These are phyloP conservation scores for Pipistrellus pipistrellus DNA, from an alignment of 2,797 vertebrate species.

Conservation along the genomic window DNA sequence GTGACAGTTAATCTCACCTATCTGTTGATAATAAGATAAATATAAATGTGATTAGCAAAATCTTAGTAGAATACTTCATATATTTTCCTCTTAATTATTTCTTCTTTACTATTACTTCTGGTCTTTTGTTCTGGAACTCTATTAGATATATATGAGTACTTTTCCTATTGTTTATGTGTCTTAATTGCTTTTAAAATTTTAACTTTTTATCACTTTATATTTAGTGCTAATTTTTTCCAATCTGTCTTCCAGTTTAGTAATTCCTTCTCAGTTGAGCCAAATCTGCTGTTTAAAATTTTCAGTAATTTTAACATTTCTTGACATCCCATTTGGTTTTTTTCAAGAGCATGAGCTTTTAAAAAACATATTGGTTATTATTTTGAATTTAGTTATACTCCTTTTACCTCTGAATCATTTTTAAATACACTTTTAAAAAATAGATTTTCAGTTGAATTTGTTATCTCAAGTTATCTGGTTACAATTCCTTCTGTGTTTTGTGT, in stretches of 20 bases:
- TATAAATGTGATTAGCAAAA: constrained; percentile 43
- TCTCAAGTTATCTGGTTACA: not conserved
- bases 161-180: not conserved
- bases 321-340: not conserved
- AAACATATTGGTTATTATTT: constrained; percentile 40
- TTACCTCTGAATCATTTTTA: constrained; percentile 32
- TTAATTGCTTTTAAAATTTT: constrained; percentile 38
- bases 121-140: not conserved
- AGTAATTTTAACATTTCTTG: not conserved
- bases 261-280: not conserved
- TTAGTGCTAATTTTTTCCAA: not conserved
- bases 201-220: not conserved
- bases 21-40: constrained; percentile 40
- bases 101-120: constrained; percentile 4
- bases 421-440: constrained; percentile 20
- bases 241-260: constrained; percentile 31
- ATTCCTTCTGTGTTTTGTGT: constrained; percentile 24
- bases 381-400: constrained; percentile 39
- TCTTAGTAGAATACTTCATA: constrained; percentile 6
- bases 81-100: constrained; percentile 40
- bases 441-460: constrained; percentile 48
- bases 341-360: not conserved
- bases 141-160: not conserved
- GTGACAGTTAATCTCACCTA: not conserved
- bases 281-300: constrained; percentile 19